Base-by-base conservation (phyloP, 2,113 vertebrate species). In the Cyanistes caeruleus region DNA sequence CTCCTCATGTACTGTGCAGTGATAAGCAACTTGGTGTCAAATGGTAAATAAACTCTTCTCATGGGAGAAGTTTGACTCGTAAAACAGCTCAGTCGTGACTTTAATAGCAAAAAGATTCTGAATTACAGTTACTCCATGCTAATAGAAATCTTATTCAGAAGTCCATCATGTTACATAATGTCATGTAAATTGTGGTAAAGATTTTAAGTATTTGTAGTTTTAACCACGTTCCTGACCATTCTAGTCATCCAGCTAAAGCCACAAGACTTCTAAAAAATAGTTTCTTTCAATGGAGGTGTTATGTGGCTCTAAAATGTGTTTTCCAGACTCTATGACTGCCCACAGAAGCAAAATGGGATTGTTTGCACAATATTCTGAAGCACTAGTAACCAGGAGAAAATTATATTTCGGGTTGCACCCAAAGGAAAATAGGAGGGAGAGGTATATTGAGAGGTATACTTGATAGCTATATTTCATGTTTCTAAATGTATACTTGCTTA, bases 341-440 rank as follows among this genome's bases (percentile, higher is more conserved):
- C 5, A 9, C 7, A 52, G 17, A 81, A 69, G 30, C 2, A 22
- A 46, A 60, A 65, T 2, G 3, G 15, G 1, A 0, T 30, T 75
- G 25, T 78, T 81, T 75, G 35, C 16, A 64, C 25, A 59, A 11
- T 67, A 53, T 49, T 67, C 43, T 75, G 19, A 35, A 75, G 33
- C 31, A 13, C 9, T 75, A 53, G 52, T 37, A 27, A 18, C 23
- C 13, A 59, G 25, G 22, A 87, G 13, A 90, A 87, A 84, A 31
- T 3, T 0, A 53, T 51, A 33, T 39, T 44, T 52, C 6, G 7
- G 5, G 7, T 10, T n/a, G 3, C 19, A 68, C 7, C 4, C 4
- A 41, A 44, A 25, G 13, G 4, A 72, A 93, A 86, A 52, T 22
- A 48, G 6, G 9, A 73, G 23, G 8, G 2, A 86, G 31, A 74